phyloP scores from a whole-genome alignment of 2,888 invertebrate species.

The Copidosoma aretas region DNA sequence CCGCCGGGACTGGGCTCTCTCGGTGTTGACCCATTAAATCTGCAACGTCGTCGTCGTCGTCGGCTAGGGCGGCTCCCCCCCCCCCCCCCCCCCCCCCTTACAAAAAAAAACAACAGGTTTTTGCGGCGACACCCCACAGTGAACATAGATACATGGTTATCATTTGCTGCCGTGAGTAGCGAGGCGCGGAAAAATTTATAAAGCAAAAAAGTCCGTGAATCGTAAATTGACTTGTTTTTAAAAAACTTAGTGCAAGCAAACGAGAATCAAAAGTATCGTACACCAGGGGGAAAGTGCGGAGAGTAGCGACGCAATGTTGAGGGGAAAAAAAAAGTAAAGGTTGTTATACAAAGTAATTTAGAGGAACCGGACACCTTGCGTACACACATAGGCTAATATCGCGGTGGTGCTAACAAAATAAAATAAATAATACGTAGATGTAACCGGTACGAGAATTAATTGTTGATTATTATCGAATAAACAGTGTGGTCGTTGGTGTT shows the following conservation, averaged over 20 bases:
- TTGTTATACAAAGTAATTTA: slow-evolving; percentile 9
- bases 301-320: neutral
- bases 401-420: slow-evolving; percentile 31
- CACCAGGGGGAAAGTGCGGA: slow-evolving; percentile 13
- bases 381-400: slow-evolving; percentile 37
- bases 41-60: neutral
- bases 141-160: too few relatives aligned
- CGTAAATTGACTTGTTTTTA: neutral
- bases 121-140: too few relatives aligned
- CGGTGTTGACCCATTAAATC: slow-evolving; percentile 23
- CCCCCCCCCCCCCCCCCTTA: slow-evolving; percentile 30
- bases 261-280: slow-evolving; percentile 55
- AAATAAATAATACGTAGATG: slow-evolving; percentile 27
- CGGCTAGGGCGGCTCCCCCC: slow-evolving; percentile 29
- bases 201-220: neutral
- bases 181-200: too few relatives aligned
- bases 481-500: too few relatives aligned
- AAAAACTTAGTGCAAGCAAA: slow-evolving; percentile 46
- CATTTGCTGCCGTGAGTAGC: too few relatives aligned
- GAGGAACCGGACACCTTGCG: slow-evolving; percentile 34
- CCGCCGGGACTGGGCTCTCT: neutral
- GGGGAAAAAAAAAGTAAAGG: slow-evolving; percentile 35
- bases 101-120: slow-evolving; percentile 27
- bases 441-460: too few relatives aligned
- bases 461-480: too few relatives aligned